Percentiles rank a stretch among this genome's conserved stretches.
Conservation (phyloP, 2,888 invertebrate genomes). For the Drosophila glabriapex region DNA sequence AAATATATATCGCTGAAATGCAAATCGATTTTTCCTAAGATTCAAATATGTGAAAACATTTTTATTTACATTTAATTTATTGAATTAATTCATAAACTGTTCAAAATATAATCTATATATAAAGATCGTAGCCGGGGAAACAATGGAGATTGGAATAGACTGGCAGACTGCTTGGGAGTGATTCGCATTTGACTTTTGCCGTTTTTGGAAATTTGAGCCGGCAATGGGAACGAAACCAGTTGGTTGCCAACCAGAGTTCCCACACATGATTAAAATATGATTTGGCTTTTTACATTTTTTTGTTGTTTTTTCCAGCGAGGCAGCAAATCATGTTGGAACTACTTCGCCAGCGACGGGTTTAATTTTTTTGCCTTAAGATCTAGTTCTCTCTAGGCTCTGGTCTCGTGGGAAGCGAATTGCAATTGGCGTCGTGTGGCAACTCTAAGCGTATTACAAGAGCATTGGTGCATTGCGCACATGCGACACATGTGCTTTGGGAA, state of each 20-base stretch:
- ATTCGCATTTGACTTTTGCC: constrained; percentile 37
- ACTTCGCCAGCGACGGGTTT: constrained; percentile 53
- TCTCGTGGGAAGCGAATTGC: constrained; percentile 66
- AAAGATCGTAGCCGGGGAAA: constrained; percentile 10
- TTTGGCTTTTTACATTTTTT: constrained; percentile 7
- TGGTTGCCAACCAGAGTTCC: constrained; percentile 61
- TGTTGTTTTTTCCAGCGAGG: constrained; percentile 18
- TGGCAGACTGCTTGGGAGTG: constrained; percentile 23
- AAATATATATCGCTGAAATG: neutral
- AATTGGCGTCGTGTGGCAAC: constrained; percentile 57
- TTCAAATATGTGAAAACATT: neutral
- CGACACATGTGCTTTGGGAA: constrained; percentile 30
- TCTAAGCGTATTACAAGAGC: constrained; percentile 40
- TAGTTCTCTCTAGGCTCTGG: constrained; percentile 26
- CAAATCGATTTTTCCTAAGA: neutral
- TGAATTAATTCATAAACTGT: neutral
- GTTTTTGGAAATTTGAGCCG: constrained; percentile 53
- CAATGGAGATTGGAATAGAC: constrained; percentile 29
- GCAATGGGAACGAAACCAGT: constrained; percentile 63
- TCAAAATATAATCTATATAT: neutral
- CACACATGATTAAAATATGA: constrained; percentile 69
- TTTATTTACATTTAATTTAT: constrained; percentile 9
- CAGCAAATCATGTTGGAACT: constrained; percentile 60
- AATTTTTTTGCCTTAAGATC: constrained; percentile 32
- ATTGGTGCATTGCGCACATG: constrained; percentile 9